phyloP scores from a whole-genome alignment of 64 coral and sea anemone species.

The Pachyseris speciosa region DNA sequence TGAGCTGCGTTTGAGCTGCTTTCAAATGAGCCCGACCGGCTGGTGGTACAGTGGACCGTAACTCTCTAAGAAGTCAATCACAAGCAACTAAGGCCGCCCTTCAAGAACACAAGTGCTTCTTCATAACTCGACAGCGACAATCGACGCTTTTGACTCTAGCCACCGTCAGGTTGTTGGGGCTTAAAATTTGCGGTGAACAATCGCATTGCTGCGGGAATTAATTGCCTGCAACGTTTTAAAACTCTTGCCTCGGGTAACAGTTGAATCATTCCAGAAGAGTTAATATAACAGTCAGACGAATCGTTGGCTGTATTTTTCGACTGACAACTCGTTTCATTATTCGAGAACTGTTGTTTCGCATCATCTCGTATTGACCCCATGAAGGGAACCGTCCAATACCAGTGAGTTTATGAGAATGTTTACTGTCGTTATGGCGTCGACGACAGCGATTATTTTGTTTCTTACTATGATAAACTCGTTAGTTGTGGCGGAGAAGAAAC shows the following conservation, averaged over 20 bases:
- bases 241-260: background rate
- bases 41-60: constrained; percentile 20
- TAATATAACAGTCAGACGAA: too few relatives aligned
- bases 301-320: background rate
- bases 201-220: background rate
- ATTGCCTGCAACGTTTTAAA: background rate
- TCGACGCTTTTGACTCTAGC: background rate
- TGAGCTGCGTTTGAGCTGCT: background rate
- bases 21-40: constrained; percentile 22
- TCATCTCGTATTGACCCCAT: background rate
- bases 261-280: background rate
- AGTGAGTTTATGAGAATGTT: background rate
- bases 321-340: background rate
- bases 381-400: background rate
- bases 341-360: background rate
- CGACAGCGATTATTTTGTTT: constrained; percentile 8
- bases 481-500: constrained; percentile 31
- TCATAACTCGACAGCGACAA: background rate
- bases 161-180: background rate
- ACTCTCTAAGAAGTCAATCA: constrained; percentile 16
- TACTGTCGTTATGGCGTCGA: background rate
- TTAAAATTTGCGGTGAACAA: background rate
- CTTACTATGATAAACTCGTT: background rate
- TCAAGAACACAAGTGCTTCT: background rate
- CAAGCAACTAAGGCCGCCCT: background rate